Evolutionary conservation across 2,113 vertebrate genomes (phyloP).

Genomic region (Cyrtonyx montezumae): DNA sequence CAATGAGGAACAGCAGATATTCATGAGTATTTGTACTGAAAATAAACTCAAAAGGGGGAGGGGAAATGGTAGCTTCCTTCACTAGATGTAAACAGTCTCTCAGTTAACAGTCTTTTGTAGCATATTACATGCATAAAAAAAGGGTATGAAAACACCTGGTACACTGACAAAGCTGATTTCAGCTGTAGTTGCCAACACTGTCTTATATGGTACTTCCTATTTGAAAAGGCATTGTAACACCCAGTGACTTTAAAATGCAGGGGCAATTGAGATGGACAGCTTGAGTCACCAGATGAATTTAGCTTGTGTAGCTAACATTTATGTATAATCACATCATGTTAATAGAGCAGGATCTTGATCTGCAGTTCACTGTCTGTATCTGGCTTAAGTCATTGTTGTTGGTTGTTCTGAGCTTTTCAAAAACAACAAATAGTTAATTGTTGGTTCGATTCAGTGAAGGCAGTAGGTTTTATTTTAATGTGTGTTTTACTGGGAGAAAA

Average conservation of each 20-base stretch:
- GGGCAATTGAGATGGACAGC: not conserved
- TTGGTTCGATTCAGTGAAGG: not conserved
- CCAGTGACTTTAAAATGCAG: not conserved
- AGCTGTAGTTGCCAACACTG: not conserved
- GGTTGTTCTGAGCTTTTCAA: not conserved
- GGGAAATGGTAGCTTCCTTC: not conserved
- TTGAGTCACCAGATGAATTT: rapidly evolving
- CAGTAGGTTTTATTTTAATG: not conserved
- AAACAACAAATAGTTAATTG: not conserved
- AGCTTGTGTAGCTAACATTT: not conserved
- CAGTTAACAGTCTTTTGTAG: not conserved
- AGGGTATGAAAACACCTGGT: not conserved
- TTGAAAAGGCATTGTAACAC: not conserved
- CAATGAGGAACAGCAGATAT: not conserved
- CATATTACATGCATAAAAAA: not conserved
- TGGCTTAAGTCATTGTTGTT: not conserved
- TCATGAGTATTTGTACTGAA: not conserved
- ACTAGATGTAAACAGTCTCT: not conserved
- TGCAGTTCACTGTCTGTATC: not conserved
- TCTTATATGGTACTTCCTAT: not conserved
- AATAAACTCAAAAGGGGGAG: not conserved
- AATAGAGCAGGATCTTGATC: not conserved
- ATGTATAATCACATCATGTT: not conserved
- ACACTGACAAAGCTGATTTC: not conserved
- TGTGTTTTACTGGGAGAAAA: not conserved